Percentiles rank a stretch among this genome's conserved stretches.
These are phyloP conservation scores for Tenodera sinensis DNA, from an alignment of 2,888 invertebrate species.

Conservation along the genomic window DNA sequence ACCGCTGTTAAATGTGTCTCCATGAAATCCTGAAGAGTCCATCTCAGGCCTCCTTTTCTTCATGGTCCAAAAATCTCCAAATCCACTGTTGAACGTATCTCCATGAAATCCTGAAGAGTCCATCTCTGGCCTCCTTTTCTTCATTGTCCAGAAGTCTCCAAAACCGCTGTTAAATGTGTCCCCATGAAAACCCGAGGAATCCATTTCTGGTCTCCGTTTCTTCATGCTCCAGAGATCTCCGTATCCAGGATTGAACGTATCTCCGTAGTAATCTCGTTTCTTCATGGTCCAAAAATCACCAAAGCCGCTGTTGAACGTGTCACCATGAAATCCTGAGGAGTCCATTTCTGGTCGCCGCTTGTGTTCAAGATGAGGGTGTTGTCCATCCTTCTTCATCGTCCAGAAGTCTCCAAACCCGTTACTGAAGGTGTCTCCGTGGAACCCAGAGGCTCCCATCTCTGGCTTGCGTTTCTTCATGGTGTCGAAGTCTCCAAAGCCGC, in stretches of 20 bases:
- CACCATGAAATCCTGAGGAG: constrained; percentile 38
- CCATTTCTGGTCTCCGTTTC: constrained; percentile 39
- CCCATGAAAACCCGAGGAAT: constrained; percentile 29
- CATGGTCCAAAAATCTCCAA: constrained; percentile 41
- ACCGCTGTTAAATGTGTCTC: constrained; percentile 40
- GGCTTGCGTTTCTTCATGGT: constrained; percentile 24
- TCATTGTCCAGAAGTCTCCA: constrained; percentile 34
- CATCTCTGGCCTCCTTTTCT: constrained; percentile 35
- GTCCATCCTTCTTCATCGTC: constrained; percentile 25
- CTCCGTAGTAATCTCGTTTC: not conserved
- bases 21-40: constrained; percentile 40
- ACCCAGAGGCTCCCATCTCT: constrained; percentile 27
- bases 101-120: constrained; percentile 40
- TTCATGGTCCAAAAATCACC: constrained; percentile 37
- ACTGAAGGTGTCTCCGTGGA: constrained; percentile 36
- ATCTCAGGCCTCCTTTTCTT: constrained; percentile 38
- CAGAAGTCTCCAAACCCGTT: constrained; percentile 40
- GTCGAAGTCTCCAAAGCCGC: constrained; percentile 34
- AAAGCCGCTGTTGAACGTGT: constrained; percentile 39
- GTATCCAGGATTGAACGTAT: not conserved
- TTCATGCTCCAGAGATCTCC: not conserved
- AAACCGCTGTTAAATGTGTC: constrained; percentile 38
- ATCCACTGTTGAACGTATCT: constrained; percentile 40
- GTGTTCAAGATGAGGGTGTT: not conserved
- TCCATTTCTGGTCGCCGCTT: constrained; percentile 33